phyloP scores from a whole-genome alignment of 2,797 vertebrate species.

The Chelon labrosus region DNA sequence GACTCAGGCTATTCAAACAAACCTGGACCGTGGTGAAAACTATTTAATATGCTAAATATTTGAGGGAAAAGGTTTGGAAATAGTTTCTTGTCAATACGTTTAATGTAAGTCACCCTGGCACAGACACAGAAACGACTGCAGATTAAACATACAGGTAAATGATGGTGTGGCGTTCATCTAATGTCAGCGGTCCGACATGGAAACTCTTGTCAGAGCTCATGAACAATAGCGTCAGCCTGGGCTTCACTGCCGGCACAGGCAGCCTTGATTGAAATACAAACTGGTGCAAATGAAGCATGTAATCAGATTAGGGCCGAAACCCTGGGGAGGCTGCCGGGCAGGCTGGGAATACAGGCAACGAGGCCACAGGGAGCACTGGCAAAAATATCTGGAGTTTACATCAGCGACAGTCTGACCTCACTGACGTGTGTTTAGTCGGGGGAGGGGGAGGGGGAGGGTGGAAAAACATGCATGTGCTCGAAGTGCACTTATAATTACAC shows the following conservation, averaged over 20 bases:
- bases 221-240: slow-evolving; percentile 66
- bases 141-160: slow-evolving; percentile 19
- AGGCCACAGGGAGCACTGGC: slow-evolving; percentile 65
- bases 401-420: slow-evolving; percentile 61
- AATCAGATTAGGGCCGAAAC: slow-evolving; percentile 82
- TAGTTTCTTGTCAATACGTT: background rate
- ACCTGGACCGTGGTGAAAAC: slow-evolving; percentile 11
- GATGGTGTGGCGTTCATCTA: slow-evolving; percentile 9
- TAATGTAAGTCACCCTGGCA: background rate
- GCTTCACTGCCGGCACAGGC: slow-evolving; percentile 59
- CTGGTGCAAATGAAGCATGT: slow-evolving; percentile 85
- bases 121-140: slow-evolving; percentile 6
- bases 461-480: slow-evolving; percentile 44
- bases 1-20: slow-evolving; percentile 44
- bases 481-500: slow-evolving; percentile 10
- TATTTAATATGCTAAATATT: background rate
- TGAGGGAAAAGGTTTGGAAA: slow-evolving; percentile 5
- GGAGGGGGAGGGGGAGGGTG: slow-evolving; percentile 5
- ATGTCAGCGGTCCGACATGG: slow-evolving; percentile 48
- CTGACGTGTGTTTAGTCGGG: slow-evolving; percentile 27
- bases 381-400: slow-evolving; percentile 77
- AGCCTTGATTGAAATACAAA: slow-evolving; percentile 82
- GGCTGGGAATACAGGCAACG: slow-evolving; percentile 64
- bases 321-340: slow-evolving; percentile 62
- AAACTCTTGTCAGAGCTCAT: slow-evolving; percentile 62